These are phyloP conservation scores for Trypoxylon attenuatum DNA, from an alignment of 2,888 invertebrate genomes.

Conservation along the genomic window DNA sequence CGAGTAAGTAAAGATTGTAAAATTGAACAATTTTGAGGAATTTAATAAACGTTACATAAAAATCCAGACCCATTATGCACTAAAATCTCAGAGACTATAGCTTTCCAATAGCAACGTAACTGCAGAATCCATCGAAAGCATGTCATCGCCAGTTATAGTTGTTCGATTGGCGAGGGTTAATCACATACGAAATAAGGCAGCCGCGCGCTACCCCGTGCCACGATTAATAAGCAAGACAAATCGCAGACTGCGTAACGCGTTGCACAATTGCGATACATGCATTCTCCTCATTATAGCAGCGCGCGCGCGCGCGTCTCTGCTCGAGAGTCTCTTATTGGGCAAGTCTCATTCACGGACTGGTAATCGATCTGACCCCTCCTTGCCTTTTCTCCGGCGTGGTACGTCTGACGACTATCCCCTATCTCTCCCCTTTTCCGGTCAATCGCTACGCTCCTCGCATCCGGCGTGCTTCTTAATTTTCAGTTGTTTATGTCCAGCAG, in stretches of 20 bases:
- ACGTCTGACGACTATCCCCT: conserved; percentile 19
- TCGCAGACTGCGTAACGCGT: conserved; percentile 43
- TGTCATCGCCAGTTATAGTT: background rate
- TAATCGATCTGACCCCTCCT: background rate
- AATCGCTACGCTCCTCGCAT: conserved; percentile 43
- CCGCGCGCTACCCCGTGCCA: background rate
- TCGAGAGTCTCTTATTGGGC: conserved; percentile 38
- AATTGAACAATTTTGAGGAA: too few relatives aligned
- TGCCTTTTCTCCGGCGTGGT: background rate
- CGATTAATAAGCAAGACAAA: conserved; percentile 46
- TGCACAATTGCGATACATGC: conserved; percentile 47
- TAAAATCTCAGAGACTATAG: too few relatives aligned
- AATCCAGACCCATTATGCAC: too few relatives aligned
- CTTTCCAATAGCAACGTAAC: too few relatives aligned
- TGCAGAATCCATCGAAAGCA: background rate
- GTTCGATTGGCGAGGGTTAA: conserved; percentile 19
- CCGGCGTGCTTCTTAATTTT: conserved; percentile 44
- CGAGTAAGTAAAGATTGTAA: too few relatives aligned
- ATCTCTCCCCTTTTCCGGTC: conserved; percentile 46
- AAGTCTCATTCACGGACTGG: conserved; percentile 45
- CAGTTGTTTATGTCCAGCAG: conserved; percentile 38
- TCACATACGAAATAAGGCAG: conserved; percentile 34
- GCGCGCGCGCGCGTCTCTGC: conserved; percentile 16
- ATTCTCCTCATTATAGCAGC: conserved; percentile 41
- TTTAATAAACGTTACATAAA: too few relatives aligned